Percentiles rank a stretch among this genome's conserved stretches.
These are phyloP conservation scores for Propithecus deckenii DNA, from an alignment of 2,797 vertebrate genomes.

Conservation along the genomic window DNA sequence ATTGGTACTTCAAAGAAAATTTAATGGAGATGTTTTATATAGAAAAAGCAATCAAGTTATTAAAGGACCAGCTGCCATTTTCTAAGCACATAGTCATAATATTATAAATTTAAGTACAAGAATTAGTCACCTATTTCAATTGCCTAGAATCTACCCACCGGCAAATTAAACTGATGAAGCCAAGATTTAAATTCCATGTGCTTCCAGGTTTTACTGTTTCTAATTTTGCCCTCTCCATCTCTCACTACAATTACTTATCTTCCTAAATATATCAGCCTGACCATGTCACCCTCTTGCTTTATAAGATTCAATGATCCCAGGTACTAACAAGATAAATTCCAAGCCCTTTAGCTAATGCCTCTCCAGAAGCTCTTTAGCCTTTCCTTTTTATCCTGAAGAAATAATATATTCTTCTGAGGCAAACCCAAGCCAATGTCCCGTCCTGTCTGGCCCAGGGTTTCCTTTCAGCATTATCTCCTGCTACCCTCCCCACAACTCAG, in stretches of 20 bases:
- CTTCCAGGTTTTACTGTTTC: neutral
- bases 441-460: neutral
- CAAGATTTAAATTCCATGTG: neutral
- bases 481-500: neutral
- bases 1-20: slow-evolving; percentile 44
- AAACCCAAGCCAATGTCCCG: neutral
- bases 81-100: slow-evolving; percentile 31
- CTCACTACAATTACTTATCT: neutral
- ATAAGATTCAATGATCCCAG: neutral
- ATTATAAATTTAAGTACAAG: slow-evolving; percentile 46
- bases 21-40: slow-evolving; percentile 1
- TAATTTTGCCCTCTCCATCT: neutral
- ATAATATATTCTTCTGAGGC: neutral
- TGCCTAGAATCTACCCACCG: neutral
- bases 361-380: neutral
- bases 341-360: neutral
- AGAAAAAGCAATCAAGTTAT: slow-evolving; percentile 38
- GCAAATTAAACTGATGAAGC: neutral
- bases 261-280: neutral
- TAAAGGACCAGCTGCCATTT: slow-evolving; percentile 52
- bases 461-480: neutral
- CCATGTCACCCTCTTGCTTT: neutral
- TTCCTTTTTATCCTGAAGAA: neutral
- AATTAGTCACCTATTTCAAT: slow-evolving; percentile 29
- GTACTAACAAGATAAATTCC: neutral